These are phyloP conservation scores for Zaprionus nigranus DNA, from an alignment of 1,140 invertebrate genomes.

Conservation along the genomic window DNA sequence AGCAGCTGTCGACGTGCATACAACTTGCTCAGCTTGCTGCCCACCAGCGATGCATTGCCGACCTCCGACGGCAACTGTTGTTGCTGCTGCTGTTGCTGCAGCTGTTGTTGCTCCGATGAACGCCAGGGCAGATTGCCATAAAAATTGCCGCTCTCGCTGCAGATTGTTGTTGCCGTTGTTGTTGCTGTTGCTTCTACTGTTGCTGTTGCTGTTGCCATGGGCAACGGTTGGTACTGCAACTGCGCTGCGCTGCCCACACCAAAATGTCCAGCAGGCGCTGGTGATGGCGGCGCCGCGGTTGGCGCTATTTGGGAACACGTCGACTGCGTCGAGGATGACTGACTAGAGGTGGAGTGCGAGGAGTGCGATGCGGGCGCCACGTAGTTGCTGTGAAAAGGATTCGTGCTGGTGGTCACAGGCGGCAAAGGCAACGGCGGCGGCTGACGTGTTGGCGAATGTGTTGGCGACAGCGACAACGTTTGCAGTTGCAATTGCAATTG, in stretches of 20 bases:
- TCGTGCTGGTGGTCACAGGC: conserved; percentile 57
- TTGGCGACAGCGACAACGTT: background rate
- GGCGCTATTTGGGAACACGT: conserved; percentile 73
- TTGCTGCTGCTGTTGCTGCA: background rate
- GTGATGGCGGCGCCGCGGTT: conserved; percentile 32
- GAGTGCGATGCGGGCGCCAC: conserved; percentile 59
- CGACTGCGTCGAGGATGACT: conserved; percentile 81
- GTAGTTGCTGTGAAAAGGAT: conserved; percentile 79
- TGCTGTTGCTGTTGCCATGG: conserved; percentile 47
- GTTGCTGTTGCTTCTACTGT: conserved; percentile 20
- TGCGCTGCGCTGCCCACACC: conserved; percentile 54
- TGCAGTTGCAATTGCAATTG: background rate
- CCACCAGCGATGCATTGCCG: conserved; percentile 22
- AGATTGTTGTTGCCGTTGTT: conserved; percentile 11
- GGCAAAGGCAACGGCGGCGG: conserved; percentile 17
- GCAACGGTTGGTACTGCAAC: conserved; percentile 74
- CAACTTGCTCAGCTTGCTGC: conserved; percentile 74
- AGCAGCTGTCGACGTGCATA: conserved; percentile 69
- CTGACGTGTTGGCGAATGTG: conserved; percentile 10
- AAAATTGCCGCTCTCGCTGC: background rate
- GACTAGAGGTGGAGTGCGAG: conserved; percentile 83
- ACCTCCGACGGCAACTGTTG: background rate
- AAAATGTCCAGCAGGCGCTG: conserved; percentile 57
- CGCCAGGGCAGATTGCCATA: conserved; percentile 27
- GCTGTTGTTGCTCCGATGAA: conserved; percentile 28